These are phyloP conservation scores for Tauraco hartlaubi DNA, from an alignment of 2,797 vertebrate species.

Conservation along the genomic window DNA sequence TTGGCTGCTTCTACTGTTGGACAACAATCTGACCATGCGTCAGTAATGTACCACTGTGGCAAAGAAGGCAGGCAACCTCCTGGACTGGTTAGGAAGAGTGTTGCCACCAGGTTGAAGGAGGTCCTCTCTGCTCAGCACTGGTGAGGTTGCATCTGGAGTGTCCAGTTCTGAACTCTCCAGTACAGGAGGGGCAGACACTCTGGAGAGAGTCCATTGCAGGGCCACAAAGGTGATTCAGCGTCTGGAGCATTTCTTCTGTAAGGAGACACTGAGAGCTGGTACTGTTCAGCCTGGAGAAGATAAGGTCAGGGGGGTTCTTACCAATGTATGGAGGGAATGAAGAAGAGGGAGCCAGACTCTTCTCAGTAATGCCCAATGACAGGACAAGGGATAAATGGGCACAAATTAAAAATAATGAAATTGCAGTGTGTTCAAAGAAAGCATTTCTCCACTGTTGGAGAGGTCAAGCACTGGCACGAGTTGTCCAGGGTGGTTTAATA, in stretches of 20 bases:
- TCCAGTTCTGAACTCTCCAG: not conserved
- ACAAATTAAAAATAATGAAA: not conserved
- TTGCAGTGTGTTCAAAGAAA: not conserved
- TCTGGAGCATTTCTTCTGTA: not conserved
- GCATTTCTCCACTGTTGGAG: not conserved
- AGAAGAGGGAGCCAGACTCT: not conserved
- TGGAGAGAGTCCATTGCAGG: not conserved
- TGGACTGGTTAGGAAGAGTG: not conserved
- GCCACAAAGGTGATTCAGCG: not conserved
- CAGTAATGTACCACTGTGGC: not conserved
- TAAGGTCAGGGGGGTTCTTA: not conserved
- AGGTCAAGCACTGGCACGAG: not conserved
- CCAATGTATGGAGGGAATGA: not conserved
- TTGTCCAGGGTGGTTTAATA: not conserved
- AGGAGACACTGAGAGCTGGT: not conserved
- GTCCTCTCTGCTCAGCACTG: not conserved
- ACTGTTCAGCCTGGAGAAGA: not conserved
- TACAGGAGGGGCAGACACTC: not conserved
- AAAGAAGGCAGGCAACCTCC: not conserved
- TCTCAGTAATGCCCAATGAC: not conserved
- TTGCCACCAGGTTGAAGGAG: not conserved
- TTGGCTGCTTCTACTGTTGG: not conserved
- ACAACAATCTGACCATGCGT: fast-evolving
- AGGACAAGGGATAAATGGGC: too few species aligned
- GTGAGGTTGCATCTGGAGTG: not conserved